A percentile compares a stretch with the other conserved stretches of the same genome.
These are phyloP conservation scores for Cyphomyrmex costatus DNA, from an alignment of 1,140 invertebrate species.

Conservation along the genomic window DNA sequence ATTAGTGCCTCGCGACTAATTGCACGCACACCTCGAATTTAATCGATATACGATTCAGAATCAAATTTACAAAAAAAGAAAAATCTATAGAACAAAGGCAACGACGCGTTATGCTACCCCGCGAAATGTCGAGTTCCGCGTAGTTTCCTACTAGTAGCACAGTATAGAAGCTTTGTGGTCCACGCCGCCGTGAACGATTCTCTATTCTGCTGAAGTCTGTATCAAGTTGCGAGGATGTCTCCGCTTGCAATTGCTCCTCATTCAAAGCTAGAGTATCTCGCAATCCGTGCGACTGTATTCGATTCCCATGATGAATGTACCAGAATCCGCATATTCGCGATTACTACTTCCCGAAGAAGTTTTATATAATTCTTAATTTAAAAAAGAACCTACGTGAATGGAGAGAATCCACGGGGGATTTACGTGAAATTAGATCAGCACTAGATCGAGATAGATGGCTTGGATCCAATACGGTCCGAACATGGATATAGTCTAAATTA, in stretches of 20 bases:
- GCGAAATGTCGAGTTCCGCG: constrained; percentile 14
- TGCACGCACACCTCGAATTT: neutral
- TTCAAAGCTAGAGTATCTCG: neutral
- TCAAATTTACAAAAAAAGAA: neutral
- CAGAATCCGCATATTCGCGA: neutral
- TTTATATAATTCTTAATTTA: constrained; percentile 21
- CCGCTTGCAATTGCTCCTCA: constrained; percentile 20
- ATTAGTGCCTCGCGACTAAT: constrained; percentile 41
- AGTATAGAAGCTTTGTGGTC: constrained; percentile 1
- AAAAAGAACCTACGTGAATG: neutral
- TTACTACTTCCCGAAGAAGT: neutral
- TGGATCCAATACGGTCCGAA: neutral
- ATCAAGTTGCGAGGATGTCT: constrained; percentile 30
- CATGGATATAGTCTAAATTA: constrained; percentile 30
- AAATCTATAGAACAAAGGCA: neutral
- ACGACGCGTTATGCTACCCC: constrained; percentile 2
- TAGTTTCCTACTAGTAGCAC: constrained; percentile 10
- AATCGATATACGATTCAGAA: neutral
- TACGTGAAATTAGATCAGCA: neutral
- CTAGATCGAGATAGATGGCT: neutral
- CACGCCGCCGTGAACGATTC: constrained; percentile 31
- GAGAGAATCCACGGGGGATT: neutral
- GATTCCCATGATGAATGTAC: constrained; percentile 8
- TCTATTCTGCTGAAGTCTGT: constrained; percentile 19
- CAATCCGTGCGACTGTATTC: neutral